Base-by-base conservation (phyloP, 1,140 invertebrate species). In the Drosophila kikkawai region DNA sequence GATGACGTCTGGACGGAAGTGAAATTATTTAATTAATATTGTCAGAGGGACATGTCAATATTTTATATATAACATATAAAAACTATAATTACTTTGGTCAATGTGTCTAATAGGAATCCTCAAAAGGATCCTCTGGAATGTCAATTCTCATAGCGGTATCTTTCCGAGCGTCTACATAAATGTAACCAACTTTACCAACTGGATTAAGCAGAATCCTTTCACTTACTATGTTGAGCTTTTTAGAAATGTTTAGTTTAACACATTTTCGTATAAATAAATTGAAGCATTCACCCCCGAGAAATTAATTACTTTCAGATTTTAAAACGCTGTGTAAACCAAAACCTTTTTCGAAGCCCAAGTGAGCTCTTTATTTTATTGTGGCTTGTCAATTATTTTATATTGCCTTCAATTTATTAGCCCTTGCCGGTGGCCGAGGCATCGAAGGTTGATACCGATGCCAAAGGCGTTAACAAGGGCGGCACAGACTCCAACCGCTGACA, bases 381-480 rank as follows among this genome's bases (percentile, higher is more conserved):
- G 55, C 66, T 56, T 80, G 81, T 68, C 81, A 80, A 80, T 84
- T 78, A 83, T 84, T 84, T 80, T 84, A 64, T 63, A 61, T 80
- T 65, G 61, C 60, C 68, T 57, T 71, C 75, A 71, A 82, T 83
- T 71, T 82, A 83, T 83, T 82, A 76, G 66, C 60, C 41, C 36
- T 71, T n/a, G 63, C 39, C 37, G 53, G 37, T 37, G 47, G 32
- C 36, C 56, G 56, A 60, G 36, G 36, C 65, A 26, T 56, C 39
- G 45, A 50, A 57, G 66, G 42, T 58, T 77, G 66, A 51, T 37
- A 34, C 32, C 69, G 45, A 75, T 65, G 57, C 48, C 39, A 82
- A 66, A 69, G 77, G 81, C 81, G 81, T 77, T 84, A 80, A 84
- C 73, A 84, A 71, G 63, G 42, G 57, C 12, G 22, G 63, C 41